phyloP scores from a whole-genome alignment of 2,888 invertebrate genomes.

The Dyspetes luteomarginatus region DNA sequence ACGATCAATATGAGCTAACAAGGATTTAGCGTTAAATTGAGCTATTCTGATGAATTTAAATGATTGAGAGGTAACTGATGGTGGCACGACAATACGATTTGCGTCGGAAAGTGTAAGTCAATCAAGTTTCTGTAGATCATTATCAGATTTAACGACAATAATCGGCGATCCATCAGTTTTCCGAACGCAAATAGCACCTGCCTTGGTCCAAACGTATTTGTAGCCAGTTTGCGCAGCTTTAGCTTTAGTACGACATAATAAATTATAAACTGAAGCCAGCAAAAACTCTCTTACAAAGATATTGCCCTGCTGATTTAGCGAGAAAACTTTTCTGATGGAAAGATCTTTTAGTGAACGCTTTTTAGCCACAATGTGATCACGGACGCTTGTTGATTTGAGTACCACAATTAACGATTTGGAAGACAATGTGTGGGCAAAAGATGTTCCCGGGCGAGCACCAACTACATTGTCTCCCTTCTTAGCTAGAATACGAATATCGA shows the following conservation, averaged over 20 bases:
- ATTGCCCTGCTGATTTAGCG: not conserved
- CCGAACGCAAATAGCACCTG: not conserved
- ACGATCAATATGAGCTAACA: not conserved
- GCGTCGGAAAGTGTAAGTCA: not conserved
- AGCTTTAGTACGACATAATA: not conserved
- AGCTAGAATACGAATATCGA: too few species aligned
- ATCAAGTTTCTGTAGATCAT: not conserved
- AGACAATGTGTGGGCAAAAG: too few species aligned
- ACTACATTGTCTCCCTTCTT: too few species aligned
- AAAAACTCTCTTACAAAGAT: not conserved
- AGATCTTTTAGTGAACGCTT: not conserved
- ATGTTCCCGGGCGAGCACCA: too few species aligned
- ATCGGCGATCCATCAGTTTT: too few species aligned
- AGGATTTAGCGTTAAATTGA: not conserved
- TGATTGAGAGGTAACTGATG: not conserved
- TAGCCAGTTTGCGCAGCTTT: not conserved
- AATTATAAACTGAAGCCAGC: not conserved
- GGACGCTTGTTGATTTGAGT: not conserved
- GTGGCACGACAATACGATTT: not conserved
- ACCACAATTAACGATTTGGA: not conserved
- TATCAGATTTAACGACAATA: not conserved
- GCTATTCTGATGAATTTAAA: not conserved
- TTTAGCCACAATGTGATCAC: not conserved
- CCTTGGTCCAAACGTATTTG: not conserved
- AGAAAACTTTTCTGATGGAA: not conserved